Evolutionary conservation across 2,113 vertebrate genomes (phyloP).

Genomic region (Oceanodroma tethys): DNA sequence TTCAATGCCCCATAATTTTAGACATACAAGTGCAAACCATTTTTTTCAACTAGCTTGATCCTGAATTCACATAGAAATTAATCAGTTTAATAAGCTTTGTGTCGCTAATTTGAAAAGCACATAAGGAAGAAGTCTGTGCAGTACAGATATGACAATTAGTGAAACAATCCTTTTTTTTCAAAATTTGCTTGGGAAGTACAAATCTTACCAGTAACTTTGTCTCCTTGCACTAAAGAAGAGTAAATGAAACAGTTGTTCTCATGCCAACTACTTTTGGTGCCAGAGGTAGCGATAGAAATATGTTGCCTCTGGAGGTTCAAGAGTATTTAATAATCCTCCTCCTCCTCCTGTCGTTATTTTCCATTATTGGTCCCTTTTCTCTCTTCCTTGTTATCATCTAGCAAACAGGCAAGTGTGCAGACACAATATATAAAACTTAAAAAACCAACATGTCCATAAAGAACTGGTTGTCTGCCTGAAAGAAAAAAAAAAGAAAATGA

Average conservation of each 20-base stretch:
- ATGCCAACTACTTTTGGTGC: conserved; percentile 67
- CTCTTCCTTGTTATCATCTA: conserved; percentile 53
- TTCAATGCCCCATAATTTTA: not conserved
- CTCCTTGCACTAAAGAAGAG: conserved; percentile 53
- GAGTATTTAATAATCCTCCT: conserved; percentile 62
- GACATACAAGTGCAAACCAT: not conserved
- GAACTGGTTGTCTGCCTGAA: not conserved
- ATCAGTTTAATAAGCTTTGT: conserved; percentile 70
- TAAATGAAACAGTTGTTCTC: conserved; percentile 66
- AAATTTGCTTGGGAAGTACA: conserved; percentile 54
- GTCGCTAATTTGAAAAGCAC: conserved; percentile 66
- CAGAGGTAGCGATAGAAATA: conserved; percentile 61
- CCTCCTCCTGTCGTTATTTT: conserved; percentile 28
- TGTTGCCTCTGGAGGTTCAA: conserved; percentile 56
- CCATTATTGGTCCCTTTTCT: conserved; percentile 52
- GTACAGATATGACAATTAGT: conserved; percentile 71
- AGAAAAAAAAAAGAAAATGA: not conserved
- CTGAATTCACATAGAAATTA: conserved; percentile 65
- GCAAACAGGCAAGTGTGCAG: conserved; percentile 52
- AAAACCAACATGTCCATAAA: not conserved
- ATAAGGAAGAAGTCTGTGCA: conserved; percentile 63
- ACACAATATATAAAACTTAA: not conserved
- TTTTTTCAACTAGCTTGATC: conserved; percentile 59
- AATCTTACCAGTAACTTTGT: conserved; percentile 65
- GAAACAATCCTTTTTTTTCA: conserved; percentile 59